These are phyloP conservation scores for Spea multiplicata DNA, from an alignment of 2,113 vertebrate species.

Conservation along the genomic window DNA sequence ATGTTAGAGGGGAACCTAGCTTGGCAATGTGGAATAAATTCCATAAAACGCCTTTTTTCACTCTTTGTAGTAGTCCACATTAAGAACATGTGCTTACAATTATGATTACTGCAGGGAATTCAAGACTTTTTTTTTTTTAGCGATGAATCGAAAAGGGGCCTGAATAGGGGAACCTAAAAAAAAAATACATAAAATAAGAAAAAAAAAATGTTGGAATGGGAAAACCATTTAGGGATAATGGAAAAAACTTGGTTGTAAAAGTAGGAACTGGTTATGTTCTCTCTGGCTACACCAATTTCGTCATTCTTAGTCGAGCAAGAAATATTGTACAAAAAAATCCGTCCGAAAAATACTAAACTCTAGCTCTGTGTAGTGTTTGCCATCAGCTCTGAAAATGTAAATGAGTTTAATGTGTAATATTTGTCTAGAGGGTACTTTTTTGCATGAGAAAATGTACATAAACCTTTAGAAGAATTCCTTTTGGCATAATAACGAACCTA, in stretches of 20 bases:
- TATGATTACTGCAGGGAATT: conserved; percentile 70
- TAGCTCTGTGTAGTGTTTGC: conserved; percentile 39
- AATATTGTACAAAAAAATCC: conserved; percentile 52
- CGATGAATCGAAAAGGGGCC: conserved; percentile 62
- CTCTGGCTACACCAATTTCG: conserved; percentile 50
- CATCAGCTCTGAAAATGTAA: neutral
- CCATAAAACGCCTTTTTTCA: conserved; percentile 44
- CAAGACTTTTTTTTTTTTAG: conserved; percentile 55
- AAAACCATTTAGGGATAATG: conserved; percentile 57
- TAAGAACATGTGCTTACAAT: conserved; percentile 73
- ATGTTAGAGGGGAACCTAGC: conserved; percentile 54
- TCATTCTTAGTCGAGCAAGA: conserved; percentile 49
- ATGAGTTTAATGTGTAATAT: conserved; percentile 8
- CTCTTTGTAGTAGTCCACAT: conserved; percentile 56
- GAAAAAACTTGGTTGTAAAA: conserved; percentile 57
- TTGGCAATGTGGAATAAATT: conserved; percentile 57
- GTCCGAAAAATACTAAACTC: conserved; percentile 24
- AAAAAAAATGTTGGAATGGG: conserved; percentile 50
- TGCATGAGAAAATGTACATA: conserved; percentile 29
- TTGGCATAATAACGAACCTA: neutral
- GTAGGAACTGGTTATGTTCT: conserved; percentile 49
- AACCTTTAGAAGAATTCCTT: conserved; percentile 5
- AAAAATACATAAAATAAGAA: conserved; percentile 50
- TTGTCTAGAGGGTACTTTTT: conserved; percentile 28
- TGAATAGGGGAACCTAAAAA: conserved; percentile 57